A percentile compares a stretch with the other conserved stretches of the same genome.
These are phyloP conservation scores for Microcebus jonahi DNA, from an alignment of 2,113 vertebrate species.

Conservation along the genomic window DNA sequence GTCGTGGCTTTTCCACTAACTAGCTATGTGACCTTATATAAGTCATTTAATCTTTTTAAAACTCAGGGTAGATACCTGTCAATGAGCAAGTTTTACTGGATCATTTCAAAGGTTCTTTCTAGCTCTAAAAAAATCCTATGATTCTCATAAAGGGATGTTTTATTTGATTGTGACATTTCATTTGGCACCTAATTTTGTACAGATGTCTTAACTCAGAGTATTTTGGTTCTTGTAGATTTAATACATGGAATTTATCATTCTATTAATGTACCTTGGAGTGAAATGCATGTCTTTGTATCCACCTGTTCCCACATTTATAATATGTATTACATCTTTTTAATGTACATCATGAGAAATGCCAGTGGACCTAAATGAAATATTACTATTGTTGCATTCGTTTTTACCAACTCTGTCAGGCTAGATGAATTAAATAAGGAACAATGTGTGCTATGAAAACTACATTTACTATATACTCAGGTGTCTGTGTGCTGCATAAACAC, in stretches of 20 bases:
- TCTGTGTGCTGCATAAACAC: constrained; percentile 29
- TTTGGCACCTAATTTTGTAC: constrained; percentile 67
- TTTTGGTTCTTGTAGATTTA: constrained; percentile 71
- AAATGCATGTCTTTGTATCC: constrained; percentile 64
- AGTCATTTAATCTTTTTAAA: constrained; percentile 42
- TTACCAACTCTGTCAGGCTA: constrained; percentile 48
- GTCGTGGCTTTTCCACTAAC: neutral
- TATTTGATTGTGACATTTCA: constrained; percentile 75
- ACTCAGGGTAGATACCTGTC: neutral
- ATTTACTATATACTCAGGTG: constrained; percentile 52
- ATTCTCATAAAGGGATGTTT: constrained; percentile 60
- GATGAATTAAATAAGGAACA: constrained; percentile 62
- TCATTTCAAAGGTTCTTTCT: constrained; percentile 50
- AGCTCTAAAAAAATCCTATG: constrained; percentile 31
- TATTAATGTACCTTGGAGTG: constrained; percentile 69
- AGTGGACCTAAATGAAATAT: constrained; percentile 69
- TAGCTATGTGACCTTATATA: neutral
- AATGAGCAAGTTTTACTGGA: constrained; percentile 32
- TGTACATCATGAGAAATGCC: constrained; percentile 66
- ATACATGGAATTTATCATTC: constrained; percentile 66
- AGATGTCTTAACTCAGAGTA: constrained; percentile 70
- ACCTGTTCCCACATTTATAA: constrained; percentile 69
- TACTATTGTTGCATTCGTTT: constrained; percentile 65
- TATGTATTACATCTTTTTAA: constrained; percentile 70
- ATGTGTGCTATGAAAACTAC: neutral